Evolutionary conservation across 2,888 invertebrate species (phyloP).

Genomic region (Embidobia sp.): DNA sequence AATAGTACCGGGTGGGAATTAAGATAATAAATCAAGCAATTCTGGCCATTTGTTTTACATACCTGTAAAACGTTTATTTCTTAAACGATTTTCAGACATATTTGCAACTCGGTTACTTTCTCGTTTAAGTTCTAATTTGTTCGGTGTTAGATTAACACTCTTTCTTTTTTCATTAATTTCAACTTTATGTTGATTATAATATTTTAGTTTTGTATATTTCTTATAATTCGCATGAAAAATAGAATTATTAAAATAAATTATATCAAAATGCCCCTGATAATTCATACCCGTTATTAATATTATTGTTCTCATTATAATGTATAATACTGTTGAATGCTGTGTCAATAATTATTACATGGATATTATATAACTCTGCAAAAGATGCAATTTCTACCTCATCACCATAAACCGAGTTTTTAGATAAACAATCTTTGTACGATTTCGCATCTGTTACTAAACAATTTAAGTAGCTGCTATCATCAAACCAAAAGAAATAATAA

Average conservation of each 20-base stretch:
- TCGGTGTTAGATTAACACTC: neutral
- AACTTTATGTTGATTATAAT: slow-evolving; percentile 4
- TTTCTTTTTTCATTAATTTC: slow-evolving; percentile 2
- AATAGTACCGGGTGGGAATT: no score
- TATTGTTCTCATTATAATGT: neutral
- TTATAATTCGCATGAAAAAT: neutral
- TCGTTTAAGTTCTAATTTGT: neutral
- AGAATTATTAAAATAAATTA: neutral
- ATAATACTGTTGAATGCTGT: neutral
- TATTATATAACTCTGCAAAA: slow-evolving; percentile 4
- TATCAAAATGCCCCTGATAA: neutral
- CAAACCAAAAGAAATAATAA: no score
- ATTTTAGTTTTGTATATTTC: neutral
- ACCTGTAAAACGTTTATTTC: no score
- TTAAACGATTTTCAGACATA: neutral
- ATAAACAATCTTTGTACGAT: neutral
- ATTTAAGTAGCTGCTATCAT: no score
- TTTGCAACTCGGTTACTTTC: neutral
- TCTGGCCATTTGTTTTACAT: no score
- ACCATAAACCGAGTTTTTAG: neutral
- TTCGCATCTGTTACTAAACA: no score
- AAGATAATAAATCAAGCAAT: no score
- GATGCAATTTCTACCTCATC: neutral
- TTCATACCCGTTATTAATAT: neutral
- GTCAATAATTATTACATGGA: neutral